Base-by-base conservation (phyloP, 2,888 invertebrate species). In the Phorcus lineatus region DNA sequence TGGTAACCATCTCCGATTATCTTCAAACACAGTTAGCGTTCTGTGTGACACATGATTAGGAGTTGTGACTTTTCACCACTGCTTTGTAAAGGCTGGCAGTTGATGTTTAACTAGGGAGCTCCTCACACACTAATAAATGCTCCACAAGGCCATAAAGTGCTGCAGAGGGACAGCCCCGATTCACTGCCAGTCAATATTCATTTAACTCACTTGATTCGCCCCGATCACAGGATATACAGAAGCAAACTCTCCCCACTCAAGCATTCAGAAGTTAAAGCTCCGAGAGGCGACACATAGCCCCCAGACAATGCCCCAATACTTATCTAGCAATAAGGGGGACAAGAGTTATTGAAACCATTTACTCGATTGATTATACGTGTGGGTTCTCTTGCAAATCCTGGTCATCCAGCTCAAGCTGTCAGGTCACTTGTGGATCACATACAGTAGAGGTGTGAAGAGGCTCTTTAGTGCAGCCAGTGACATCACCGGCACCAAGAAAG, bases 301-400 rank as follows among this genome's bases (percentile, higher is more conserved):
- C n/a, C 11, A 24, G n/a, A 70, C 70, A 70, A 70, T 40, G 70
- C 19, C 16, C n/a, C 28, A 70, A 17, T 70, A 70, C 70, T 70
- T 70, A 70, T 70, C 70, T 70, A 17, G 40, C 31, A 70, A 70
- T 70, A 70, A 70, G 19, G 11, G 70, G 70, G 70, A 70, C 70
- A 40, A 70, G 70, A 19, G 70, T 40, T 40, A 70, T 70, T 70
- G 70, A 70, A 70, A 70, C 70, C 70, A 70, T 36, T 70, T 70
- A 70, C 70, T 36, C 57, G 57, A 57, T 47, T 70, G 70, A 70
- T 70, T 40, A 70, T 70, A 36, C 31, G 70, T 19, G 40, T 70
- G 70, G 31, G 40, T 31, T 70, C 70, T 40, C 19, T 36, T 70
- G 31, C 36, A 70, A 36, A 36, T 40, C 70, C 40, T 70, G 70